Base-by-base conservation (phyloP, 2,797 vertebrate genomes). In the Tarsius wallacei region DNA sequence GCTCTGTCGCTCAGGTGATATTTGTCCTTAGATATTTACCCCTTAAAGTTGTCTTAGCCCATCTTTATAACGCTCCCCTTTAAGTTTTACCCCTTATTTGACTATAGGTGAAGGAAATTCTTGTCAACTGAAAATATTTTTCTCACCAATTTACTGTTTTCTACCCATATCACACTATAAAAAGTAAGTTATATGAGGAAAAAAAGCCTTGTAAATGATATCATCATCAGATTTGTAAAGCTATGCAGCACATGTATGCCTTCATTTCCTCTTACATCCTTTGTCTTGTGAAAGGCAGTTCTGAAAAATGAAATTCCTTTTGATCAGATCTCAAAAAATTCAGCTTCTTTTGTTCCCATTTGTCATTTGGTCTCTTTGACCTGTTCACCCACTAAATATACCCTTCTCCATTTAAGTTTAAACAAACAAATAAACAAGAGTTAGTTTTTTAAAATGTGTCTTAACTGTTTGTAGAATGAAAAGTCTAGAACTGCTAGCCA, bases 251-350 rank as follows among this genome's bases (percentile, higher is more conserved):
- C 78, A 93, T 47, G 19, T 91, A 16, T 98, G 97, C 98, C 98
- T 98, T 98, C 97, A 73, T 97, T 95, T 96, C 97, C 96, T 98
- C 98, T 97, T 71, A 98, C 91, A 97, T 96, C 99, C 98, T 98
- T 98, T 97, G 99, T 94, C 90, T 4, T 47, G 53, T 96, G 91
- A 97, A 91, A 74, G 96, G 92, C 97, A 98, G 74, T 97, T 94
- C 98, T 96, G 98, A 98, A 63, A 99, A 98, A 77, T 97, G 97
- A 64, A 98, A 97, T 59, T 98, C 98, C 87, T 97, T 97, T 87
- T 94, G 98, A 76, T 98, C 96, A 51, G 97, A 87, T 95, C 97
- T 98, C 64, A 91, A 92, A 91, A 98, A 97, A 89, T 97, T 98
- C 87, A 97, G 77, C 76, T 98, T 98, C 88, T 98, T 97, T 98